Base-by-base conservation (phyloP, 1,140 invertebrate species). In the Metaphire vulgaris region DNA sequence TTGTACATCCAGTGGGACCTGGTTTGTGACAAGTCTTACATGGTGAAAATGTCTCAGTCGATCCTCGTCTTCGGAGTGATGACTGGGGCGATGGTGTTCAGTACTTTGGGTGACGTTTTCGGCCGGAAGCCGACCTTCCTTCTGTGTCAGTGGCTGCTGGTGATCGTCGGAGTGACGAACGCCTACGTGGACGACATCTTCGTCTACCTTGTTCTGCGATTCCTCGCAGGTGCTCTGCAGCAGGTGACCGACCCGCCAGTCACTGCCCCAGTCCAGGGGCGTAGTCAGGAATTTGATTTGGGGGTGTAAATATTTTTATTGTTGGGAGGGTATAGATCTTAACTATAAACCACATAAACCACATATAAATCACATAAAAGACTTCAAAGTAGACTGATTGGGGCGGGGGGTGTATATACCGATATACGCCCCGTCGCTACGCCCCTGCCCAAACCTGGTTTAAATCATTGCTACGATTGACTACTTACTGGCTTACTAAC, bases 1-100 rank as follows among this genome's bases (percentile, higher is more conserved):
- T n/a, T n/a, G n/a, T n/a, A n/a, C n/a, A n/a, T 64, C 31, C 81
- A 86, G 84, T 86, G 83, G 83, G 76, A 86, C 74, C 72, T 86
- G 26, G 84, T 86, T 1, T 86, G 85, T 79, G 79, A 80, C 28
- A 70, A 80, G 16, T 79, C 80, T 26, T 85, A 81, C 72, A 66
- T 85, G 28, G 79, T 80, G 2, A 81, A 84, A 31, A 72, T 84
- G 30, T 82, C 82, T 0, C 81, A 82, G 34, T 80, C 79, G 6
- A 28, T 82, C 2, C 26, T 82, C 0, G 79, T 80, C 33, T 29
- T 78, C 2, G 82, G 82, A 15, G 77, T 81, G 66, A 76, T 74
- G n/a, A 34, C 80, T 32, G 81, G 82, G 30, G 78, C 77, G 21
- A 33, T 81, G 1, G 30, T 81, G 0, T 80, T 76, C 29, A 75